Evolutionary conservation across 2,797 vertebrate species (phyloP), one percentile per base, ranked within the genome.

Genomic region (Liasis olivaceus): DNA sequence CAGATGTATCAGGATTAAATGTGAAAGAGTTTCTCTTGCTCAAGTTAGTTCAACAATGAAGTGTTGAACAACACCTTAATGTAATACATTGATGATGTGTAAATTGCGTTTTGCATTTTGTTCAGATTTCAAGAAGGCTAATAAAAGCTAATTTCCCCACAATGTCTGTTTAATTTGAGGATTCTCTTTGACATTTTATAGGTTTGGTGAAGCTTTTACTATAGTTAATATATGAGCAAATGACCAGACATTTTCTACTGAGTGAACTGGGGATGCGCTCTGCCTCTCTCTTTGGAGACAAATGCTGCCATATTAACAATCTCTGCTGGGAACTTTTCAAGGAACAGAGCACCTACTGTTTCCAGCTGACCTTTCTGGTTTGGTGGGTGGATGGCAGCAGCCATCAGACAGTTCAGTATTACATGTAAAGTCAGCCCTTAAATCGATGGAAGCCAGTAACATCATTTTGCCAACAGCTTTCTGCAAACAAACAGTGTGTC

Each of bases 21-120:
- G 72, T 92, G 81, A 94, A 95, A 95, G 89, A 95, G 90, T 96
- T 95, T 91, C 92, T 95, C 94, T 95, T 96, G 87, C 94, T 90
- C 24, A 89, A 94, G 95, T 96, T 96, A 95, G 94, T 96, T 95
- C 63, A 90, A 94, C 95, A 96, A 94, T 91, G 94, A 96, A 90
- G 93, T 96, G 93, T 95, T 96, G 95, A 95, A 95, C 95, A 95
- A 85, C 89, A 92, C 93, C 94, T 96, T 96, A 96, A 96, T 95
- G 94, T 92, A 95, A 96, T 94, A 96, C 95, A 95, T 94, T 97
- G 96, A 97, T 95, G 94, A 96, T 94, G 87, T 95, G 96, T 95
- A 97, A 97, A 97, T 95, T 96, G 95, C 91, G 96, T 93, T 97
- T 97, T 96, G 94, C 93, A 96, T 95, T 96, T 96, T 95, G 95